phyloP scores from a whole-genome alignment of 2,113 vertebrate species.

The Cheirogaleus medius region DNA sequence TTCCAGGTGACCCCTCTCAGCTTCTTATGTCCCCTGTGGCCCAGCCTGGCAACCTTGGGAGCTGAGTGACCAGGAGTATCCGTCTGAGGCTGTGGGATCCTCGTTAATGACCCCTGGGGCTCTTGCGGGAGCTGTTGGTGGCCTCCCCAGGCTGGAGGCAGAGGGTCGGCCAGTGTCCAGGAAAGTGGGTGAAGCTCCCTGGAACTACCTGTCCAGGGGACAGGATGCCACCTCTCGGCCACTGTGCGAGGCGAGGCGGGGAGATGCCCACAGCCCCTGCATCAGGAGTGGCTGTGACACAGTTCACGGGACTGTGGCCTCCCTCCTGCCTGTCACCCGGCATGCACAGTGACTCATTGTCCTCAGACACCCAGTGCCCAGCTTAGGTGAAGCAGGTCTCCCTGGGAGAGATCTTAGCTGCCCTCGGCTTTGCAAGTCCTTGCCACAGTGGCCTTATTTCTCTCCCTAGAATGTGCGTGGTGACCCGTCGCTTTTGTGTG shows the following conservation, averaged over 20 bases:
- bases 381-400: neutral
- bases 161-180: neutral
- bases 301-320: neutral
- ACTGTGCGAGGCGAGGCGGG: neutral
- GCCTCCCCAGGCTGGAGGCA: neutral
- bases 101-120: neutral
- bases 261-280: neutral
- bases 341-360: fast-evolving
- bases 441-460: too few relatives aligned
- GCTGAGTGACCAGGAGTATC: neutral
- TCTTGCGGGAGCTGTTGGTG: neutral
- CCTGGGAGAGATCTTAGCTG: neutral
- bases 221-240: neutral
- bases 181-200: neutral
- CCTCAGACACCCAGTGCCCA: neutral
- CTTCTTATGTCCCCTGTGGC: neutral
- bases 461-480: neutral
- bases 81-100: neutral
- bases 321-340: neutral
- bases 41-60: neutral
- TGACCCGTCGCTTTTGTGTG: neutral
- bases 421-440: neutral
- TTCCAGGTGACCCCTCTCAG: neutral
- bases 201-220: neutral
- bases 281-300: neutral